These are phyloP conservation scores for Phymanthus crucifer DNA, from an alignment of 92 coral and sea anemone species.

Conservation along the genomic window DNA sequence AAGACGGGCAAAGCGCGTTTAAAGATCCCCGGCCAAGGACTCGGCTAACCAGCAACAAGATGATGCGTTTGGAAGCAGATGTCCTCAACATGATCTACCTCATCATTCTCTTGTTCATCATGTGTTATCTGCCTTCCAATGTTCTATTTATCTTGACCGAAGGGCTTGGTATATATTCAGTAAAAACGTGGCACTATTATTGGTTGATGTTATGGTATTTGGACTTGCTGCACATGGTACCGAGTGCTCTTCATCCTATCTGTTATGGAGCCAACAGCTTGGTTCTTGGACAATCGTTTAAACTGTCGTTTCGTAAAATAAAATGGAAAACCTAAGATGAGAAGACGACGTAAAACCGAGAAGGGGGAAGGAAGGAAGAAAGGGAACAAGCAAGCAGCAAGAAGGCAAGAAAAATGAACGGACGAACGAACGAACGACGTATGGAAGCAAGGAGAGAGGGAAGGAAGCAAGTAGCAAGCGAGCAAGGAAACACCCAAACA, in stretches of 20 bases:
- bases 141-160: slow-evolving; percentile 14
- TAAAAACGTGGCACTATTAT: background rate
- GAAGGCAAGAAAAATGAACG: too few relatives aligned
- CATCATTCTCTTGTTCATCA: slow-evolving; percentile 26
- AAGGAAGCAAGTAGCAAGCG: too few relatives aligned
- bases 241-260: slow-evolving; percentile 49
- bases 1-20: background rate
- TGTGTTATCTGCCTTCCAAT: slow-evolving; percentile 52
- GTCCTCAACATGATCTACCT: slow-evolving; percentile 48
- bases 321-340: too few relatives aligned
- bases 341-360: too few relatives aligned
- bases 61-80: slow-evolving; percentile 29
- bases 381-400: too few relatives aligned
- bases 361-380: too few relatives aligned
- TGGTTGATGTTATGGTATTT: slow-evolving; percentile 3
- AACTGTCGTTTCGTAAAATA: background rate
- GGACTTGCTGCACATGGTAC: slow-evolving; percentile 21
- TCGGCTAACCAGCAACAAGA: slow-evolving; percentile 9
- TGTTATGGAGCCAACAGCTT: slow-evolving; percentile 46
- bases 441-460: too few relatives aligned
- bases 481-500: too few relatives aligned
- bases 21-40: background rate
- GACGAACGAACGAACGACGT: too few relatives aligned
- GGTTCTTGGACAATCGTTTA: background rate
- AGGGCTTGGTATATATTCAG: background rate